Evolutionary conservation across 2,113 vertebrate species (phyloP).

Genomic region (Catharus fuscescens): DNA sequence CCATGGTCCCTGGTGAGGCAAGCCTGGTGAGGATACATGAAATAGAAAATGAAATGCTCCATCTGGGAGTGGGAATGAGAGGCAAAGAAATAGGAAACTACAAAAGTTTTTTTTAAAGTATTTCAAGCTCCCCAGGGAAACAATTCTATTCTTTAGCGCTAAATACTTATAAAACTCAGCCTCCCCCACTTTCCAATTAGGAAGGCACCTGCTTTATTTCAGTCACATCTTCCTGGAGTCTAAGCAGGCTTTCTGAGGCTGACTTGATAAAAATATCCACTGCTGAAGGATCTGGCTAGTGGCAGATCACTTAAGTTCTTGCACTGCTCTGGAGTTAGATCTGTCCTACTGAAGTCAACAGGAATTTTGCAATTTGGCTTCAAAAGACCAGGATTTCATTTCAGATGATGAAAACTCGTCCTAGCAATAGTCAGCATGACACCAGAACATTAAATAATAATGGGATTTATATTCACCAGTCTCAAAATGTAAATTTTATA

Average conservation of each 20-base stretch:
- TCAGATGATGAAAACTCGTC: not conserved
- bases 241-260: not conserved
- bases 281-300: not conserved
- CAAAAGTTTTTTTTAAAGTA: constrained; percentile 30
- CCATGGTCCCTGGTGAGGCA: not conserved
- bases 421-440: not conserved
- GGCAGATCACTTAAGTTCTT: not conserved
- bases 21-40: not conserved
- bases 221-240: not conserved
- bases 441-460: not conserved
- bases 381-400: not conserved
- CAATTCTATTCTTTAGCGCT: constrained; percentile 24
- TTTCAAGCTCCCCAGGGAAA: constrained; percentile 17
- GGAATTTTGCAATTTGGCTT: not conserved
- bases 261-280: not conserved
- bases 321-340: not conserved
- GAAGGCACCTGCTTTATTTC: constrained; percentile 40
- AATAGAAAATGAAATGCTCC: constrained; percentile 21
- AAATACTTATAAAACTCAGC: constrained; percentile 6
- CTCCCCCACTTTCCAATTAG: constrained; percentile 30
- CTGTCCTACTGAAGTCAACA: not conserved
- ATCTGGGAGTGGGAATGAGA: not conserved
- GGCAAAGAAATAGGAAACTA: not conserved
- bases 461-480: not conserved
- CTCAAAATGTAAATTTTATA: not conserved